Base-by-base conservation (phyloP, 2,888 invertebrate genomes). In the Hyppa rectilinea region DNA sequence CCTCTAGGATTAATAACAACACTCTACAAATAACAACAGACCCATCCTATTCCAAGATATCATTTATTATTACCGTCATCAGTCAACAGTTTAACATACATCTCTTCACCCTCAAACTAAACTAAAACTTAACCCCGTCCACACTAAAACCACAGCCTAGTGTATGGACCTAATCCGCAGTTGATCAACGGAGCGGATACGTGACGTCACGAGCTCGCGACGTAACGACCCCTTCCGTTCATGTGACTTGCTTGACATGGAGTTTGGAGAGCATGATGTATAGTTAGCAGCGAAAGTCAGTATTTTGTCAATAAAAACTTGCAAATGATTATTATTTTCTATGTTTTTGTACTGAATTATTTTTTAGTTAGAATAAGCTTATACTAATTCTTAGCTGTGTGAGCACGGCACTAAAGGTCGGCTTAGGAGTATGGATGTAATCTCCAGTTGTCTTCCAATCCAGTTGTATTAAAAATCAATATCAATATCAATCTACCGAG, bases 101-200 rank as follows among this genome's bases (percentile, higher is more conserved):
- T 1, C 29, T 47, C 29, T 49, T 47, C 5, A 49, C 10, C 10
- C 49, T 17, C n/a, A 59, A 14, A 49, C 9, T 29, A 47, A 29
- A 9, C 17, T 17, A 49, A 31, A 50, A 49, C 59, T n/a, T 59
- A 50, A 50, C 17, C n/a, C n/a, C 31, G n/a, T 49, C 10, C 29
- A 31, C 59, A 59, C 14, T 59, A 75, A 79, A 83, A 66, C 71
- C 86, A 43, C 72, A 73, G 76, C 76, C 78, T 75, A 56, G 66
- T 63, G 83, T 81, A 83, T 83, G 58, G 49, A 85, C 86, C 81
- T 88, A 88, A 90, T 88, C 90, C 88, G 77, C 84, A 85, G 88
- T 89, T 88, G 86, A 90, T 90, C 87, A 89, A 88, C 86, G 61
- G 87, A 78, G 80, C 83, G 78, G 84, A 81, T 83, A 88, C 89